A percentile compares a stretch with the other conserved stretches of the same genome.
Conservation (phyloP, 2,797 vertebrate species). For the Melanotaenia pygmaea region DNA sequence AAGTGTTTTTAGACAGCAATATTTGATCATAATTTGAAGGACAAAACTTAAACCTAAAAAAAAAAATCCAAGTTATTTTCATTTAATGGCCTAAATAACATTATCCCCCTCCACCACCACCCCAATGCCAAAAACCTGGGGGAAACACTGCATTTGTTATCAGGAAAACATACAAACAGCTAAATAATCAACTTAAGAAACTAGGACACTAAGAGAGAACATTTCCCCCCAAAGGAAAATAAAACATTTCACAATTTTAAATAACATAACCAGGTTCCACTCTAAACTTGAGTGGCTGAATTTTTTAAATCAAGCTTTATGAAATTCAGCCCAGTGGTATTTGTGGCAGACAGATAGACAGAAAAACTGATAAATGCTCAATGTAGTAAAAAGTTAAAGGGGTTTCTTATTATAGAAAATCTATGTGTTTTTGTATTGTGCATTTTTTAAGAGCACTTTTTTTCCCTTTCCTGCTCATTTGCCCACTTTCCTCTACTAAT, state of each 20-base stretch:
- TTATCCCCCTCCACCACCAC: no score
- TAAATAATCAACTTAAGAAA: not conserved
- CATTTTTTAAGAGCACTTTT: not conserved
- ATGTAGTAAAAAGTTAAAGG: not conserved
- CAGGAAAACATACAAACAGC: not conserved
- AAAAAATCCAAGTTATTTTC: no score
- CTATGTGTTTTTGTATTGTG: not conserved
- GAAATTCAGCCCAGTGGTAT: not conserved
- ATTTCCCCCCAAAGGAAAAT: not conserved
- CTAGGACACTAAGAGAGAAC: not conserved
- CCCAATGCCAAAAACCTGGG: no score
- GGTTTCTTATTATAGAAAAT: not conserved
- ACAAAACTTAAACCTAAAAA: not conserved
- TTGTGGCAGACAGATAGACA: slow-evolving; percentile 1
- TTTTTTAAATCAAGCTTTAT: no score
- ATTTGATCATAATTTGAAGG: not conserved
- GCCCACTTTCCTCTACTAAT: not conserved
- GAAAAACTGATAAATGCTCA: not conserved
- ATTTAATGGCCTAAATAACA: no score
- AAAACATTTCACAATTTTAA: not conserved
- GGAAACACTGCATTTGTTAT: not conserved
- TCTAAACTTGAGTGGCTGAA: not conserved
- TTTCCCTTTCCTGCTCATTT: not conserved
- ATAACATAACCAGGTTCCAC: not conserved
- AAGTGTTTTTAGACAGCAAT: not conserved